Evolutionary conservation across 2,113 vertebrate species (phyloP), one percentile per base, ranked within the genome.

Genomic region (Nothocercus nigrocapillus): DNA sequence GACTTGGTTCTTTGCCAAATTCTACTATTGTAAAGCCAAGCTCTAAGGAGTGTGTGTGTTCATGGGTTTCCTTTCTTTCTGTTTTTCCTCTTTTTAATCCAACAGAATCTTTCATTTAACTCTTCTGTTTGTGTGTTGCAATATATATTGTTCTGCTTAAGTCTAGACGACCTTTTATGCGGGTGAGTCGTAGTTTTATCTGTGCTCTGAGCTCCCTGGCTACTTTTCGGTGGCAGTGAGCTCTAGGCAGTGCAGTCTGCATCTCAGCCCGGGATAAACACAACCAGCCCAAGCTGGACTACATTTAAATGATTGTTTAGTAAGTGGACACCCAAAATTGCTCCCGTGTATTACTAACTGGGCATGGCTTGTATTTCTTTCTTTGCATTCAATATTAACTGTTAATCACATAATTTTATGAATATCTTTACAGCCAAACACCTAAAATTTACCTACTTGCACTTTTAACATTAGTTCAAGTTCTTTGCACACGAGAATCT

Each of bases 1-100:
- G 51, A 77, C 81, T 62, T 83, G 49, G 56, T 63, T 92, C 34
- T 83, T 83, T 69, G 56, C 27, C 74, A 67, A 70, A 82, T 86
- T 92, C 51, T 63, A 0, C 58, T 73, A 18, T 62, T 5, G 21
- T 22, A 74, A 73, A 88, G 63, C 63, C 28, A 14, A 76, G 67
- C 62, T 49, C 49, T 66, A 25, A 49, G 79, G 72, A 90, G 42
- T 56, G 24, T 9, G 11, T 44, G 44, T 70, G 72, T 61, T 44
- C 0, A 0, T 4, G 3, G 54, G 17, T 19, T 32, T 58, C 18
- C 21, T 58, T 58, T 58, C 28, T 58, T 15, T 30, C 25, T 53
- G 12, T 54, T 15, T 28, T 27, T 28, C 53, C 8, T 28, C 14
- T 53, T 32, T 58, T 58, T 58, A 32, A 58, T 76, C n/a, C 64